Conservation (phyloP, 2,797 vertebrate genomes). For the Pseudomugil tenellus region DNA sequence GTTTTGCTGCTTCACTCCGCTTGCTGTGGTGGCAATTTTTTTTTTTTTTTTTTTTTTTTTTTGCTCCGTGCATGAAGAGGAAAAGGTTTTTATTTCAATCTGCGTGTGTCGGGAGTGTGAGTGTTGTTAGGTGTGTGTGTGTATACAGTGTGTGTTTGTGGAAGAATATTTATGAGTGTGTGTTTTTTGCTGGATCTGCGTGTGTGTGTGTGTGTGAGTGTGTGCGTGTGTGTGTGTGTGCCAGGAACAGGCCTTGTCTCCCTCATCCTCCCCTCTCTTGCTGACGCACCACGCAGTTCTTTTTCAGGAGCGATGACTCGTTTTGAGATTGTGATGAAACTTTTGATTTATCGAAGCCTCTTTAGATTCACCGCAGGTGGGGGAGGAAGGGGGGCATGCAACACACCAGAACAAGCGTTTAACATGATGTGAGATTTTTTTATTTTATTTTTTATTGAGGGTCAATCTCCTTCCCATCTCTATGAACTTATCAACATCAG, state of each 20-base stretch:
- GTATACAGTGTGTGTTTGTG: slow-evolving; percentile 57
- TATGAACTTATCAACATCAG: slow-evolving; percentile 65
- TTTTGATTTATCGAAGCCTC: slow-evolving; percentile 72
- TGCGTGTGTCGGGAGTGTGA: slow-evolving; percentile 71
- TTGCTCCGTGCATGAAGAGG: slow-evolving; percentile 77
- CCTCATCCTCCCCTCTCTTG: slow-evolving; percentile 83
- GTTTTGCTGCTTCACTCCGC: slow-evolving; percentile 73
- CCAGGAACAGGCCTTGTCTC: slow-evolving; percentile 83
- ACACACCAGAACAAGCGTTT: slow-evolving; percentile 52
- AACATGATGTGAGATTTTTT: slow-evolving; percentile 65
- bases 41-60: no score
- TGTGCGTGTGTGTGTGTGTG: slow-evolving; percentile 63
- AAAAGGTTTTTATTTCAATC: slow-evolving; percentile 76
- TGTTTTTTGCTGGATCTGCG: slow-evolving; percentile 20
- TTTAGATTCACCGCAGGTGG: slow-evolving; percentile 46
- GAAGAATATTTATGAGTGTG: slow-evolving; percentile 43
- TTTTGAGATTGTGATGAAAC: slow-evolving; percentile 79
- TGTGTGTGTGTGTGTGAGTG: slow-evolving; percentile 45
- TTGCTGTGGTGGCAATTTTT: slow-evolving; percentile 57
- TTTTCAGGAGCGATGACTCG: slow-evolving; percentile 84
- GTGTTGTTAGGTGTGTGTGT: slow-evolving; percentile 66
- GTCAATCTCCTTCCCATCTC: slow-evolving; percentile 33
- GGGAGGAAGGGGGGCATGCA: background rate
- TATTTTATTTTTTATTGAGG: slow-evolving; percentile 35
- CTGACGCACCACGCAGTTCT: slow-evolving; percentile 86